A percentile compares a stretch with the other conserved stretches of the same genome.
Evolutionary conservation across 1,140 invertebrate species (phyloP).

Genomic region (Brachionus paranguensis): DNA sequence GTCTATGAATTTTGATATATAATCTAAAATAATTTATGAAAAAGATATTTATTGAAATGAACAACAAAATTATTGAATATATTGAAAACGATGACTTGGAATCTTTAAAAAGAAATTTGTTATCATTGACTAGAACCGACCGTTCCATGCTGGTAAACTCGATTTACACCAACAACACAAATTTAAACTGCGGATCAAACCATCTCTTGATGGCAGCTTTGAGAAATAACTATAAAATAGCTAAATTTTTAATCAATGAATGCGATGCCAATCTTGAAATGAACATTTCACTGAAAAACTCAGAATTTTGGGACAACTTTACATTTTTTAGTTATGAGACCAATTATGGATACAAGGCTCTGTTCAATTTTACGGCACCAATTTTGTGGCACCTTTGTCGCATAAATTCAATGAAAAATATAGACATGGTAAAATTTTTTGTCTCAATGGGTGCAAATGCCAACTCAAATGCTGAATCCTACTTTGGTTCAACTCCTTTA

Average conservation of each 20-base stretch:
- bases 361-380: background rate
- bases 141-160: background rate
- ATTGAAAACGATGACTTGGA: background rate
- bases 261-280: background rate
- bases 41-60: background rate
- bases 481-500: slow-evolving; percentile 9
- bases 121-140: background rate
- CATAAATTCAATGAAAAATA: background rate
- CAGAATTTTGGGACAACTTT: slow-evolving; percentile 20
- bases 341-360: background rate
- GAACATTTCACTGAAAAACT: background rate
- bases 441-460: background rate
- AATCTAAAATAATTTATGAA: too few relatives aligned
- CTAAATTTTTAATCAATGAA: background rate
- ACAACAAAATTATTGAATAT: background rate
- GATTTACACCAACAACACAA: background rate
- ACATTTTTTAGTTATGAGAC: slow-evolving; percentile 4
- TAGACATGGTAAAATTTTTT: background rate
- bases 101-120: background rate
- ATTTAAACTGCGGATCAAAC: background rate
- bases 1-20: too few relatives aligned
- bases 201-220: background rate
- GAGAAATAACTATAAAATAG: background rate
- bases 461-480: background rate
- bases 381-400: slow-evolving; percentile 13